Conservation (phyloP, 2,888 invertebrate genomes). For the Dryomyza anilis region DNA sequence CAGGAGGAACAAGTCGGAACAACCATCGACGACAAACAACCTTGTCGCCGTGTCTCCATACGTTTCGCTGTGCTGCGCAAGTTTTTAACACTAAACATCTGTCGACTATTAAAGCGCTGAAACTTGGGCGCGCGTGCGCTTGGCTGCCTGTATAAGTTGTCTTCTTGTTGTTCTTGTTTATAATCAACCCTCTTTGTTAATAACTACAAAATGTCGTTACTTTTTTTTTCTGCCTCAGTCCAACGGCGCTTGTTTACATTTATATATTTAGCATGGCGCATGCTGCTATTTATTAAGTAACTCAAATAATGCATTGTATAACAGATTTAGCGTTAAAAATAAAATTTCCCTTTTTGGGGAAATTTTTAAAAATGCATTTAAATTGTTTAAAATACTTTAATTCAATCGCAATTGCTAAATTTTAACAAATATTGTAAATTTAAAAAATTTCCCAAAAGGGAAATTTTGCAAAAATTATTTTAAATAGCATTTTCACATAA, state of each 20-base stretch:
- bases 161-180: neutral
- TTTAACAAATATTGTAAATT: neutral
- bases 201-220: conserved; percentile 41
- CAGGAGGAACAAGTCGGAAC: no score
- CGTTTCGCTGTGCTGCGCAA: neutral
- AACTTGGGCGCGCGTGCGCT: conserved; percentile 37
- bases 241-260: neutral
- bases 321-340: no score
- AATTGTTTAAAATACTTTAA: no score
- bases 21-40: no score
- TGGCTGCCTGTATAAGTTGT: conserved; percentile 7
- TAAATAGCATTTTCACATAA: neutral
- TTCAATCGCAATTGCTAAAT: no score
- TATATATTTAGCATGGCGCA: neutral
- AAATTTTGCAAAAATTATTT: conserved; percentile 14
- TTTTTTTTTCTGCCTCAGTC: conserved; percentile 31
- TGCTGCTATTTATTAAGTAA: no score
- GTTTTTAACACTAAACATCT: conserved; percentile 48
- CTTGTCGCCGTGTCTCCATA: neutral
- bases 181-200: conserved; percentile 42
- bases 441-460: conserved; percentile 9
- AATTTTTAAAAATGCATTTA: neutral
- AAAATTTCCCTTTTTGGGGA: neutral
- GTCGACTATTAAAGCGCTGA: conserved; percentile 52
- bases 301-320: no score